A percentile compares a stretch with the other conserved stretches of the same genome.
phyloP scores from a whole-genome alignment of 2,113 vertebrate species.

The Lethenteron camtschaticum region DNA sequence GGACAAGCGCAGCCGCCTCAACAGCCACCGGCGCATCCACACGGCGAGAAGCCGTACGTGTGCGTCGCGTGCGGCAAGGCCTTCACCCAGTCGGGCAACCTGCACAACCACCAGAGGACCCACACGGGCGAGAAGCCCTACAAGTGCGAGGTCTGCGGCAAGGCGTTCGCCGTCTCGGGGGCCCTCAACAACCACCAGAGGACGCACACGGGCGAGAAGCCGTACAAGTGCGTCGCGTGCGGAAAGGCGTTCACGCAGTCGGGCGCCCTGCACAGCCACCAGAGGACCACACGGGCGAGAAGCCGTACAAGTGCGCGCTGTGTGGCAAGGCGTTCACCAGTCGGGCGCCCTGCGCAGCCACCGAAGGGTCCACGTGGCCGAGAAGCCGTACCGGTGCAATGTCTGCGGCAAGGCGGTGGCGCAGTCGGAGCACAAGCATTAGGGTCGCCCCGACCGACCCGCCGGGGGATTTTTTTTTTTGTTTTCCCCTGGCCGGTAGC shows the following conservation, averaged over 20 bases:
- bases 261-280: not conserved
- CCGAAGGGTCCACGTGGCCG: slow-evolving; percentile 25
- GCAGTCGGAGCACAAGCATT: not conserved
- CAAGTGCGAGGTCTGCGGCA: not conserved
- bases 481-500: no score
- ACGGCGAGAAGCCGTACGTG: not conserved
- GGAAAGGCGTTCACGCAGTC: not conserved
- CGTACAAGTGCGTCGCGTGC: not conserved
- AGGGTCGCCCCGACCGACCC: no score
- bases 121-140: not conserved
- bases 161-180: not conserved
- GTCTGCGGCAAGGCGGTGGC: not conserved
- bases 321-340: slow-evolving; percentile 1
- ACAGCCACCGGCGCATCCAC: not conserved
- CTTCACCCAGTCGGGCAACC: not conserved
- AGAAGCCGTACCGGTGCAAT: not conserved
- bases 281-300: slow-evolving; percentile 1
- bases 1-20: not conserved
- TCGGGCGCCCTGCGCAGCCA: not conserved
- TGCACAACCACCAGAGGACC: not conserved
- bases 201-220: not conserved
- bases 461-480: no score
- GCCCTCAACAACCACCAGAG: not conserved
- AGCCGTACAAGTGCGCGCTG: not conserved
- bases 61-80: not conserved